Conservation (phyloP, 2,113 vertebrate species). For the Callocephalon fimbriatum region DNA sequence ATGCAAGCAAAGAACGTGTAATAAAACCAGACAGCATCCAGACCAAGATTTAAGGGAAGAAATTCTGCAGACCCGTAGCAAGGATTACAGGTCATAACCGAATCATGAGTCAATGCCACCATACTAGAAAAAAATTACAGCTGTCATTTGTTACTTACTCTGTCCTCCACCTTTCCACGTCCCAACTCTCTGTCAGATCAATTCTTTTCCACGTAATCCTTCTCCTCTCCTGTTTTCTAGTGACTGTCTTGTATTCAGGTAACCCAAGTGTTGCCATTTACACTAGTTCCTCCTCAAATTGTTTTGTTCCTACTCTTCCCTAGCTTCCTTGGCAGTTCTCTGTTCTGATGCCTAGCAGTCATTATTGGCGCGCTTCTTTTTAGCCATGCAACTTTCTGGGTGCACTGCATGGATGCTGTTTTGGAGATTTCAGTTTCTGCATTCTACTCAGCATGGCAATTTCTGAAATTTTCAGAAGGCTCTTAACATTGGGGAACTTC, state of each 20-base stretch:
- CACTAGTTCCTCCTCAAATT: not conserved
- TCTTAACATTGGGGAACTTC: not conserved
- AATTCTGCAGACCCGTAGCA: not conserved
- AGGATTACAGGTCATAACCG: not conserved
- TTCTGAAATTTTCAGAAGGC: not conserved
- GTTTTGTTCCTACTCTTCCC: not conserved
- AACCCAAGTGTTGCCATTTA: not conserved
- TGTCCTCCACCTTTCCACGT: not conserved
- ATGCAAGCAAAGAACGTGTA: not conserved
- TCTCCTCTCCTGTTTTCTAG: not conserved
- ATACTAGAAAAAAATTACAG: not conserved
- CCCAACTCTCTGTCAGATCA: not conserved
- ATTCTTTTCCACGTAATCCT: not conserved
- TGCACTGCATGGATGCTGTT: accelerated
- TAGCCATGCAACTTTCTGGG: not conserved
- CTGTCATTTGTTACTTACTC: not conserved
- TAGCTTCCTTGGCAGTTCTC: not conserved
- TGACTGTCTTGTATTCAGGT: not conserved
- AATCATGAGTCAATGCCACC: not conserved
- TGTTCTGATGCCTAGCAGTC: not conserved
- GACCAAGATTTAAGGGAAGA: not conserved
- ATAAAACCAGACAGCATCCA: not conserved
- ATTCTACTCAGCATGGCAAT: not conserved
- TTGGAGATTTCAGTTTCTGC: not conserved
- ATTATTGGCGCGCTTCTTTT: not conserved